Base-by-base conservation (phyloP, 1,140 invertebrate genomes). In the Monomorium pharaonis region DNA sequence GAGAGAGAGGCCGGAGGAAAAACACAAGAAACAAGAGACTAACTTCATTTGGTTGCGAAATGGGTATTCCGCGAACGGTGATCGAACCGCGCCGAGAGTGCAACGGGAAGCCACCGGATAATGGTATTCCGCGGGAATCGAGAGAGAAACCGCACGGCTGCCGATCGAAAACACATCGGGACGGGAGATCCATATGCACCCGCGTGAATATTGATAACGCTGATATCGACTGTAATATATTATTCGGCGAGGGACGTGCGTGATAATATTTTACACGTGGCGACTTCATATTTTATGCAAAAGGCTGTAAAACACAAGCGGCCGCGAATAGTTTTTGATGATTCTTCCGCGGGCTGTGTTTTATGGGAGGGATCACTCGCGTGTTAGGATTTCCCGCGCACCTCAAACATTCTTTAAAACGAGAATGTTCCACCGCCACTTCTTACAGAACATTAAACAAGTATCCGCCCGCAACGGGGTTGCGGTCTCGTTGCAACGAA, bases 391-490 rank as follows among this genome's bases (percentile, higher is more conserved):
- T 86, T 65, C 47, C 21, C 67, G 56, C 63, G 56, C 75, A 67
- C 37, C 65, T 70, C 67, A 51, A 51, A 85, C 42, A 87, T 76
- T 72, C 86, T 69, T 54, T 62, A 58, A 49, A 78, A 47, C 69
- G 63, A 44, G 62, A 49, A 58, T n/a, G n/a, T n/a, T n/a, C n/a
- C n/a, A 49, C 33, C 65, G 62, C 33, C 65, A 56, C 86, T 89
- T 89, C 84, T 87, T 84, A 88, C 86, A 86, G 76, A 80, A 77
- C 86, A 88, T 89, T 88, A 86, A 84, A 85, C 69, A 72, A 85
- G 70, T 84, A 85, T 83, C 60, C 76, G 63, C 85, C 63, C 67
- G 51, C 69, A 47, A 74, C 27, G 67, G 30, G 67, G 27, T 30
- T 60, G 78, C 5, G 78, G 54, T 74, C 67, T 21, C 49, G 49